Evolutionary conservation across 2,113 vertebrate species (phyloP), one percentile per base, ranked within the genome.

Genomic region (Uria lomvia): DNA sequence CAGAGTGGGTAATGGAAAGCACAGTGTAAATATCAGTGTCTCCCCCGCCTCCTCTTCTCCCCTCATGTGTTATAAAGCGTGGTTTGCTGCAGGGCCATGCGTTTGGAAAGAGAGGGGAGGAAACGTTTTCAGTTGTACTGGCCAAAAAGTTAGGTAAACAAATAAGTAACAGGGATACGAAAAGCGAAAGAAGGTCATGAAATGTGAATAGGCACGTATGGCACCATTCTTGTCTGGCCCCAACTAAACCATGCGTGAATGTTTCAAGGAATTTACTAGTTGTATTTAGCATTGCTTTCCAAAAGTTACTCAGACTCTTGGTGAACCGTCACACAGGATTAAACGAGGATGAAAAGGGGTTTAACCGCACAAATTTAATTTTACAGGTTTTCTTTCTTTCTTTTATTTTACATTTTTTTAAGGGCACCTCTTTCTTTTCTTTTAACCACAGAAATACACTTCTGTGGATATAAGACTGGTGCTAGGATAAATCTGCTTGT

Each of bases 1-100:
- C 99, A 1, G 99, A 99, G 95, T 99, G 99, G 99, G 99, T 99
- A 40, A 99, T 99, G 99, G 99, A 99, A 98, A 99, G 99, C 98
- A 99, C 99, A 5, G 99, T 99, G 94, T 99, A 99, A 98, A 97
- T 94, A 95, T 63, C 55, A 59, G 32, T 18, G 45, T 45, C 85
- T 81, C 77, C 42, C 62, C 24, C 45, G 40, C 21, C 17, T 81
- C 63, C 79, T 84, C 65, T 92, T 83, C 78, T 95, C 67, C 62
- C 62, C 42, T 79, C 76, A 9, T 42, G 36, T 90, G 86, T 87
- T 95, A 77, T 34, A 92, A 91, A 95, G 67, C 1, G 0, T 93
- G 94, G 86, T 77, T 96, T 95, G 80, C 91, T 91, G 42, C 88
- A 88, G 82, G 77, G 74, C 74, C 85, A 53, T 73, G 87, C 71